phyloP scores from a whole-genome alignment of 2,888 invertebrate species.

The Labia minor region DNA sequence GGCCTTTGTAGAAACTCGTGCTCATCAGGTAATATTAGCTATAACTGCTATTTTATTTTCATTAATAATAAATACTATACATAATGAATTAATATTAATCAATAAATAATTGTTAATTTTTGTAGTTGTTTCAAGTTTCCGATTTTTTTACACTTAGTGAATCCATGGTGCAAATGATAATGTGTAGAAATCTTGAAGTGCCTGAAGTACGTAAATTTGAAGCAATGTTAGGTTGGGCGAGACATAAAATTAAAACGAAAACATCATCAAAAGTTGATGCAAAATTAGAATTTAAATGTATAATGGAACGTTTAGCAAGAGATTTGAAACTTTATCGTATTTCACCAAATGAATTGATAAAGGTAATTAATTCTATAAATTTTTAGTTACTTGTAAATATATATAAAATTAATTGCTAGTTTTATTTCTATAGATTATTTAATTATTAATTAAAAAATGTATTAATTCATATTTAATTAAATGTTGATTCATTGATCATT shows the following conservation, averaged over 20 bases:
- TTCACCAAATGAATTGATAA: conserved; percentile 83
- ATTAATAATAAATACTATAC: too few relatives aligned
- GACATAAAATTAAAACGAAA: conserved; percentile 63
- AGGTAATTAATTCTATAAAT: conserved; percentile 50
- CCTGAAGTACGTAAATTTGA: conserved; percentile 85
- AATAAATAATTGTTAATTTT: too few relatives aligned
- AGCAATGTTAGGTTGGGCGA: conserved; percentile 85
- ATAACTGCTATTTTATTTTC: too few relatives aligned
- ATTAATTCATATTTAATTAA: too few relatives aligned
- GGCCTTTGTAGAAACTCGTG: conserved; percentile 77
- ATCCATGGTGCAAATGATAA: conserved; percentile 65
- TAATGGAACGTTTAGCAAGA: conserved; percentile 80
- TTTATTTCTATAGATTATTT: too few relatives aligned
- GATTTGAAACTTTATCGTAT: conserved; percentile 83
- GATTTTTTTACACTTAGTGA: conserved; percentile 83
- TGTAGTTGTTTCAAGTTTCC: conserved; percentile 59
- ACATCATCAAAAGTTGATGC: conserved; percentile 71
- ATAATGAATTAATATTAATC: background rate
- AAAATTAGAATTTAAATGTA: conserved; percentile 81
- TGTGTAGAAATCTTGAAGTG: conserved; percentile 68
- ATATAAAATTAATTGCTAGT: too few relatives aligned
- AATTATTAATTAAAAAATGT: too few relatives aligned
- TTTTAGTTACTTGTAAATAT: background rate
- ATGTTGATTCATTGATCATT: background rate
- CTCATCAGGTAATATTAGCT: conserved; percentile 60